These are phyloP conservation scores for Salvelinus alpinus DNA, from an alignment of 2,113 vertebrate genomes.

Conservation along the genomic window DNA sequence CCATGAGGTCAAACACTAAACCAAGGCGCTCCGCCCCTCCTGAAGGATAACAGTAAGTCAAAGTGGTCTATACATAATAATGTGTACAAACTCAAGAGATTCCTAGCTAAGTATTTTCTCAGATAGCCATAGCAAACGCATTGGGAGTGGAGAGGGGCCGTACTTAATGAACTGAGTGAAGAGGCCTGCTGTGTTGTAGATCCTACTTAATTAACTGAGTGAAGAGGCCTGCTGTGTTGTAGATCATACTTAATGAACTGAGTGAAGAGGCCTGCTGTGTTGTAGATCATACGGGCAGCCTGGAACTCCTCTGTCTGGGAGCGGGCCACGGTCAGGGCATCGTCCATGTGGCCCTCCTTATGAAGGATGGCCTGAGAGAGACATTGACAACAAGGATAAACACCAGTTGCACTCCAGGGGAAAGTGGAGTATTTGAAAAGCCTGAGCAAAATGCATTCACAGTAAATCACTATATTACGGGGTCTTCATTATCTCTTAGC, in stretches of 20 bases:
- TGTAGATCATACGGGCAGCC: slow-evolving; percentile 89
- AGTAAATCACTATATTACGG: too few relatives aligned
- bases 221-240: too few relatives aligned
- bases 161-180: slow-evolving; percentile 90
- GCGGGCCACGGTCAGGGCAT: slow-evolving; percentile 84
- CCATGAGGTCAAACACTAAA: background rate
- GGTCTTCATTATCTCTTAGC: background rate
- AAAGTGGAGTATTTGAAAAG: background rate
- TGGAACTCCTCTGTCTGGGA: slow-evolving; percentile 89
- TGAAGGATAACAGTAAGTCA: too few relatives aligned
- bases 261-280: slow-evolving; percentile 85
- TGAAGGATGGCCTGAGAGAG: slow-evolving; percentile 85
- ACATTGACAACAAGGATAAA: background rate
- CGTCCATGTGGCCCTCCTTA: slow-evolving; percentile 94
- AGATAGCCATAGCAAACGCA: background rate
- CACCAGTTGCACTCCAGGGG: background rate
- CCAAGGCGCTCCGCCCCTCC: background rate
- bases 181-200: too few relatives aligned
- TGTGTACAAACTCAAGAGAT: background rate
- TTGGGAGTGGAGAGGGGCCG: background rate
- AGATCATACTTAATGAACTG: slow-evolving; percentile 86
- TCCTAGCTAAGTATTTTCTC: background rate
- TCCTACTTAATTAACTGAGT: too few relatives aligned
- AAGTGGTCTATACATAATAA: background rate
- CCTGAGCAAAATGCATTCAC: too few relatives aligned